Conservation (phyloP, 1,140 invertebrate species). For the Diorhabda carinulata region DNA sequence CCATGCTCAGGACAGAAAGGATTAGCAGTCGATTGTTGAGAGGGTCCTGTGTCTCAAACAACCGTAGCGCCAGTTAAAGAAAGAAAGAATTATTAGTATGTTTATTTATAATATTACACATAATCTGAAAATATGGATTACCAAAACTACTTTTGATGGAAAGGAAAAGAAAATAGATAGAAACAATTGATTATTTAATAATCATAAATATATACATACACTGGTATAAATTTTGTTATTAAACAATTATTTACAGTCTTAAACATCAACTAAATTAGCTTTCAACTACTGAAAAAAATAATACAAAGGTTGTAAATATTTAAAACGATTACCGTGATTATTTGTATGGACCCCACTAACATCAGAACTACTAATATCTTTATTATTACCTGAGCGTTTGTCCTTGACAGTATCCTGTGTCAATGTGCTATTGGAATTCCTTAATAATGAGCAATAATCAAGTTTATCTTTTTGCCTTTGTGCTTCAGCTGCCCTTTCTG, state of each 20-base stretch:
- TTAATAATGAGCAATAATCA: background rate
- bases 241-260: background rate
- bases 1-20: too few species aligned
- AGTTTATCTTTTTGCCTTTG: conserved; percentile 15
- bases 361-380: conserved; percentile 4
- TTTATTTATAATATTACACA: too few species aligned
- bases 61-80: too few species aligned
- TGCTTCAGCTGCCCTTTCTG: conserved; percentile 17
- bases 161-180: background rate
- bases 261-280: background rate
- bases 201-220: background rate
- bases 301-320: conserved; percentile 41
- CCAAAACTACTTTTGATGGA: too few species aligned
- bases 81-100: too few species aligned
- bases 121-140: too few species aligned
- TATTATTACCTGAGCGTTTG: conserved; percentile 2
- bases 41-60: too few species aligned
- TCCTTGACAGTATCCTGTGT: conserved; percentile 4
- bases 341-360: background rate
- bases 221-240: conserved; percentile 3
- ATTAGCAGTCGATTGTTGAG: too few species aligned
- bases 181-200: conserved; percentile 1
- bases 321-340: conserved; percentile 34
- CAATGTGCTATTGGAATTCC: background rate
- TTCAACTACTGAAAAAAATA: conserved; percentile 29